Evolutionary conservation across 2,113 vertebrate genomes (phyloP).

Genomic region (Numida meleagris): DNA sequence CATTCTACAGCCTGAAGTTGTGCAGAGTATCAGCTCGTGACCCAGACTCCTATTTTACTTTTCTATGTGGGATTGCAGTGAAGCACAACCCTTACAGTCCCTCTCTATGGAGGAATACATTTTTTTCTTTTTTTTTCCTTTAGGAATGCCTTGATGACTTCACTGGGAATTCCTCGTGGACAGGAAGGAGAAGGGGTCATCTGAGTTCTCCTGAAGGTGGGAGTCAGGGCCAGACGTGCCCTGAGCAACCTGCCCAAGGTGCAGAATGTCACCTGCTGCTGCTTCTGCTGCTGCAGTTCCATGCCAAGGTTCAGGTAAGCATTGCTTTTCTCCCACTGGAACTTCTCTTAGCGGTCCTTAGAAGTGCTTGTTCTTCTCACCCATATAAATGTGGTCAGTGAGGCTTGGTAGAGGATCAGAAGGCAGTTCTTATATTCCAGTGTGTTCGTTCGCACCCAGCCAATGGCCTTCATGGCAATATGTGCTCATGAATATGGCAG

Average conservation of each 20-base stretch:
- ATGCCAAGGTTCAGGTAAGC: not conserved
- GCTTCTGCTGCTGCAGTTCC: not conserved
- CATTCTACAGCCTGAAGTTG: not conserved
- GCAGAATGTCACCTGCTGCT: not conserved
- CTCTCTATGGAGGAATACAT: not conserved
- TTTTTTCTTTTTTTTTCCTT: rapidly evolving
- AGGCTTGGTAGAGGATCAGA: not conserved
- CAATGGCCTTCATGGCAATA: not conserved
- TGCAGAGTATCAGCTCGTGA: not conserved
- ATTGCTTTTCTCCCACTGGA: not conserved
- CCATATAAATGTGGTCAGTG: rapidly evolving
- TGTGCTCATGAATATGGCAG: rapidly evolving
- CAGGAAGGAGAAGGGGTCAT: not conserved
- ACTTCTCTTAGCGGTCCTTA: not conserved
- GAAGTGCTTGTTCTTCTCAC: not conserved
- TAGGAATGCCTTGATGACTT: not conserved
- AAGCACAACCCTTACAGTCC: not conserved
- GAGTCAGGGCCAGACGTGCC: not conserved
- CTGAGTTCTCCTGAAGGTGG: not conserved
- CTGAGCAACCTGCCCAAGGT: not conserved
- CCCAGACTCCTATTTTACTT: not conserved
- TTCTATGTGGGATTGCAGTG: not conserved
- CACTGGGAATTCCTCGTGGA: not conserved
- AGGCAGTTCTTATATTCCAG: not conserved
- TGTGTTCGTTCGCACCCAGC: not conserved